Base-by-base conservation (phyloP, 2,888 invertebrate species). In the Automeris io region DNA sequence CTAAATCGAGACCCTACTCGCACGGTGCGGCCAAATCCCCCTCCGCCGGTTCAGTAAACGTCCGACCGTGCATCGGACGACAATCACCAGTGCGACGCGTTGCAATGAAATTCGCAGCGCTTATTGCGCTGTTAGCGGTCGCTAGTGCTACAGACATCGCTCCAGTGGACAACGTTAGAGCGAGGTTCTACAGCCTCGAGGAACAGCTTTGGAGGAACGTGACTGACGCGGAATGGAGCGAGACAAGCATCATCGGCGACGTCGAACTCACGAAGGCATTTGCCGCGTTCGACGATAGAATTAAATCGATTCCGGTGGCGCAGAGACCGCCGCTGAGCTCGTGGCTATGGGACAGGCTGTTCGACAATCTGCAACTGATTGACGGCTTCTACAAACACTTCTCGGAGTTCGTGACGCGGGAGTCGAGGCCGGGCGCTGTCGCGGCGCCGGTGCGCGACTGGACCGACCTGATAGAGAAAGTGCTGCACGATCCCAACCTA, bases 331-430 rank as follows among this genome's bases (percentile, higher is more conserved):
- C 67, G 18, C 42, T 79, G 18, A 52, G 63, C 18, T 62, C 89
- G 4, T 92, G 92, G 89, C 72, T 91, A 43, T 93, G 93, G 91
- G 87, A 80, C 22, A 80, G 88, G 38, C 81, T 91, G 1, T 83
- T 90, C 41, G 82, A 88, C 21, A 91, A 92, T 61, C 64, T 93
- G 53, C 77, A 88, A 32, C 74, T 88, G 11, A 82, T 95, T 19
- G 90, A 91, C 45, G 90, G 90, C 0, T 69, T 93, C 37, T 94
- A 93, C 65, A 89, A 88, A 45, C 89, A 88, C 32, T 94, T 92
- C 64, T 74, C 91, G 40, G 82, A 89, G 49, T 91, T 91, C 66
- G 88, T 91, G 43, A 53, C 49, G 26, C 72, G 82, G 32, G 87
- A 87, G 51, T 63, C 78, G 4, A 44, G 49, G 23, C 78, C 81